Base-by-base conservation (phyloP, 2,797 vertebrate species). In the Helostoma temminkii region DNA sequence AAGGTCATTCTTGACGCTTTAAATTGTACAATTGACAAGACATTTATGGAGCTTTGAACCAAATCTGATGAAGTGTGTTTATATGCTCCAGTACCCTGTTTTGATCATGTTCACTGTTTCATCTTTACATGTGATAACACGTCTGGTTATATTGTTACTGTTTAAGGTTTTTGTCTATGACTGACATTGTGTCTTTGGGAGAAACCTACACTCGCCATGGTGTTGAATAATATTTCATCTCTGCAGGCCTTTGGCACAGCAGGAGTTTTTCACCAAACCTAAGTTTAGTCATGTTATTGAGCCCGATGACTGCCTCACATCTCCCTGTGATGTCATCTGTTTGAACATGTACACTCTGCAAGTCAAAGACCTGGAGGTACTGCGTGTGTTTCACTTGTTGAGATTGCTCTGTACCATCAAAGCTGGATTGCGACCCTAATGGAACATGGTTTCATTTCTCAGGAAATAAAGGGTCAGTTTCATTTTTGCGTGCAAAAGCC, bases 251-350 rank as follows among this genome's bases (percentile, higher is more conserved):
- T 77, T 95, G 63, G 95, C 95, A 37, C 86, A 91, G 57, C 86
- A 94, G 72, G 95, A 96, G 81, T 94, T 96, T 70, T 94, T 95
- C 60, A 92, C 93, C 2, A 95, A 94, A 80, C 95, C 95, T 19
- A 95, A 95, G 76, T 90, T 93, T 74, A 94, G 93, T 57, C 93
- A 96, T 73, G 48, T 93, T 22, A 73, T 95, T 22, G 84, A 92
- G 22, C 91, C 89, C 0, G 76, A 86, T 1, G 94, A 93, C 72
- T 92, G 92, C 64, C 90, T 96, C 8, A 80, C 91, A 9, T 47
- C 85, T 3, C 90, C 95, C 2, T 86, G 85, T 21, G 85, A 92
- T 3, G 89, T 95, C 42, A 71, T 95, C 15, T 47, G 49, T 54
- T 32, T 95, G 61, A 86, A 96, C 75, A 94, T 95, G 95, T 85